A percentile compares a stretch with the other conserved stretches of the same genome.
Conservation (phyloP, 64 coral and sea anemone species). For the Trachythela sp. region DNA sequence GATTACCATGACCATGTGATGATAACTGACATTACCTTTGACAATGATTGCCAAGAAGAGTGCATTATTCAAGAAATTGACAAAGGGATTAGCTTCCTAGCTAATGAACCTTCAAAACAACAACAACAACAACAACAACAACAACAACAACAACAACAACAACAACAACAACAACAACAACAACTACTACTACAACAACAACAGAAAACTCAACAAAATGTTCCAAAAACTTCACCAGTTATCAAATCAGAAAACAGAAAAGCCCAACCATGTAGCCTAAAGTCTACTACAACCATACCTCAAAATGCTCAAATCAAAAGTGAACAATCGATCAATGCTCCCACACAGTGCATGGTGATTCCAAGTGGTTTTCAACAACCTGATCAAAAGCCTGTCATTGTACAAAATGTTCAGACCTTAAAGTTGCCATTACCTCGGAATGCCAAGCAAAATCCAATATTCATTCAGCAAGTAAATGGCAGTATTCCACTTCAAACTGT, state of each 20-base stretch:
- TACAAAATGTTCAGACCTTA: background rate
- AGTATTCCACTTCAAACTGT: background rate
- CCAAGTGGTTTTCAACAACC: background rate
- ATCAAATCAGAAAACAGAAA: background rate
- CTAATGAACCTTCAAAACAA: background rate
- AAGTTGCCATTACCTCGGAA: slow-evolving; percentile 15
- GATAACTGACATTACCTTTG: background rate
- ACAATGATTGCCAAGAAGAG: background rate
- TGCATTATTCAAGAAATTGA: slow-evolving; percentile 14
- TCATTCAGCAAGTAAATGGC: background rate
- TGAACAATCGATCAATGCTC: background rate
- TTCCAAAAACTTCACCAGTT: background rate
- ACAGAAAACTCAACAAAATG: background rate
- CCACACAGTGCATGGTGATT: background rate
- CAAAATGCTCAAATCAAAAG: background rate
- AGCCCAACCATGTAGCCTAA: background rate
- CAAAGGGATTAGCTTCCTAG: background rate
- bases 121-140: background rate
- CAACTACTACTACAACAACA: no score
- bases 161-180: background rate
- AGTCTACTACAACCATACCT: background rate
- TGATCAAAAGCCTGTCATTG: background rate
- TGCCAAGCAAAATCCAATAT: slow-evolving; percentile 12
- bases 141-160: background rate
- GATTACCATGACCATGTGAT: background rate